Percentiles rank a stretch among this genome's conserved stretches.
These are phyloP conservation scores for Dryoscopus gambensis DNA, from an alignment of 2,113 vertebrate genomes.

Conservation along the genomic window DNA sequence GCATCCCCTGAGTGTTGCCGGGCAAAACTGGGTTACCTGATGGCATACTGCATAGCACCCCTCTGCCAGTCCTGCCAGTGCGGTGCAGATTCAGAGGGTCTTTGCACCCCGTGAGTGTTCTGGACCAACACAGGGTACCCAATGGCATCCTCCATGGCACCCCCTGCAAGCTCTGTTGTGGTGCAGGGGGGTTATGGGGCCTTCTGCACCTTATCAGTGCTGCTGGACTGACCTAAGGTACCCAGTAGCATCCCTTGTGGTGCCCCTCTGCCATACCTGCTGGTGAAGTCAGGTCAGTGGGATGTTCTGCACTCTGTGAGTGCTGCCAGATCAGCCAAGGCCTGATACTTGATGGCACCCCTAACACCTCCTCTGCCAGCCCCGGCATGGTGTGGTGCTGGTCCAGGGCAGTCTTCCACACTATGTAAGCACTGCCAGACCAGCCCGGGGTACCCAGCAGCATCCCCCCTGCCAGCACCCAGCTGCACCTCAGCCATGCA, in stretches of 20 bases:
- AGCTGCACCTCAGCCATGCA: not conserved
- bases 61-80: not conserved
- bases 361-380: not conserved
- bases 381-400: accelerated
- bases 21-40: not conserved
- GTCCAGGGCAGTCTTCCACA: not conserved
- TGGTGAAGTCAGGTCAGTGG: not conserved
- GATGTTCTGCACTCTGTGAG: not conserved
- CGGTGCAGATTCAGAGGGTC: not conserved
- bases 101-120: not conserved
- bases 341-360: not conserved
- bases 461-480: not conserved
- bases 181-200: not conserved
- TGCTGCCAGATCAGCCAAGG: not conserved
- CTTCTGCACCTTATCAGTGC: not conserved
- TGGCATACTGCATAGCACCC: not conserved
- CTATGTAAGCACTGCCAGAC: not conserved
- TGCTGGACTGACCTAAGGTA: not conserved
- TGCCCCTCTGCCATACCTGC: not conserved
- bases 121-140: not conserved
- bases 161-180: not conserved
- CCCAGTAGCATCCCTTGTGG: not conserved
- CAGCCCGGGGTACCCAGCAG: not conserved
- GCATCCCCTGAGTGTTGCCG: accelerated
- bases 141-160: not conserved